Evolutionary conservation across 2,797 vertebrate species (phyloP), one percentile per base, ranked within the genome.

Genomic region (Selene dorsalis): DNA sequence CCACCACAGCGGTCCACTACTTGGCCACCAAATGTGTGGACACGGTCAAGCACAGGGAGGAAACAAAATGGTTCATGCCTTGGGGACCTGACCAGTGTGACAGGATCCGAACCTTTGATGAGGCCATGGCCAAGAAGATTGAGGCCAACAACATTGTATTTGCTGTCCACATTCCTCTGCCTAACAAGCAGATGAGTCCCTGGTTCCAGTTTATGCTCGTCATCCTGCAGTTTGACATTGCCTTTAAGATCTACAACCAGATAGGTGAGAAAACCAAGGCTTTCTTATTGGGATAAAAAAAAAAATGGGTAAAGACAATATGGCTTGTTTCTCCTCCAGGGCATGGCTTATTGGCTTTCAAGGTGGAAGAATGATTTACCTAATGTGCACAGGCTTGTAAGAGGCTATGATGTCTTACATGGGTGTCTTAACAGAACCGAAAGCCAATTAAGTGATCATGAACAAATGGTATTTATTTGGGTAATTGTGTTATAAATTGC

Each of bases 161-260:
- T 62, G 94, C 97, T 0, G 94, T 97, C 60, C 98, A 99, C 83
- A 93, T 99, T 57, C 98, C 98, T 0, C 91, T 94, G 70, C 95
- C 92, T 13, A 65, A 81, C 78, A 96, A 95, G 87, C 97, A 99
- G 94, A 99, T 99, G 98, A 99, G 96, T 80, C 94, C 97, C 69
- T 99, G 98, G 98, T 99, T 99, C 94, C 98, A 99, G 88, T 99
- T 99, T 82, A 97, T 99, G 94, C 91, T 99, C 13, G 95, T 98
- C 85, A 95, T 99, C 92, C 92, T 99, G 84, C 97, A 99, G 83
- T 94, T 99, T 79, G 97, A 99, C 91, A 98, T 99, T 0, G 96
- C 96, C 0, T 99, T 97, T 87, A 98, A 97, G 92, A 89, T 96
- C 85, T 75, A 95, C 93, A 99, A 99, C 43, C 96, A 96, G 82